Percentiles rank a stretch among this genome's conserved stretches.
phyloP scores from a whole-genome alignment of 2,888 invertebrate genomes.

The Yponomeuta malinellus region DNA sequence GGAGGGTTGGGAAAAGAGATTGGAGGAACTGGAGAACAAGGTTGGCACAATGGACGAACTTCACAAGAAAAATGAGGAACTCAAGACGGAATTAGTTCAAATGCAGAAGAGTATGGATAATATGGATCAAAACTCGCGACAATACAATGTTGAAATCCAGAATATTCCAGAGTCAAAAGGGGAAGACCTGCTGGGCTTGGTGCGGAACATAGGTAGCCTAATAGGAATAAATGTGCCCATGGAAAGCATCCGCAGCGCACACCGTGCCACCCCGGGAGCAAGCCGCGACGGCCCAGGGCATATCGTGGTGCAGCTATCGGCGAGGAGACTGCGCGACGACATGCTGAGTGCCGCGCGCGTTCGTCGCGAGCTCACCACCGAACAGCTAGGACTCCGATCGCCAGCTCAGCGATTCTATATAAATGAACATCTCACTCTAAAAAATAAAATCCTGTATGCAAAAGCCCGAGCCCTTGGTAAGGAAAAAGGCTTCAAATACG shows the following conservation, averaged over 20 bases:
- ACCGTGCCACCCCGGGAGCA: not conserved
- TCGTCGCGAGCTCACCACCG: conserved; percentile 12
- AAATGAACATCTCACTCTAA: conserved; percentile 18
- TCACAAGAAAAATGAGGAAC: not conserved
- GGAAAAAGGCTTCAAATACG: conserved; percentile 12
- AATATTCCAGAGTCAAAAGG: conserved; percentile 14
- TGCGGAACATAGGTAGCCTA: not conserved
- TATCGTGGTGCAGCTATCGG: conserved; percentile 19
- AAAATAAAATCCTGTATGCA: conserved; percentile 15
- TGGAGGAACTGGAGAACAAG: not conserved
- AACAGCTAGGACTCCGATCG: not conserved
- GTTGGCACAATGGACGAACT: not conserved
- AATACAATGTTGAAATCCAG: conserved; percentile 19
- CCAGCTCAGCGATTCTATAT: conserved; percentile 1
- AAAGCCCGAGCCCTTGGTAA: not conserved
- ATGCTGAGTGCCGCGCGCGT: conserved; percentile 17
- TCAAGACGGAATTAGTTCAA: not conserved
- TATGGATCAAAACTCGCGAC: conserved; percentile 16
- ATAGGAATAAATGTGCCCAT: not conserved
- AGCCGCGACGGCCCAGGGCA: conserved; percentile 10
- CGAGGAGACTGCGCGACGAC: conserved; percentile 17
- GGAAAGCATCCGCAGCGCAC: not conserved
- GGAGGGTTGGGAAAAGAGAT: not conserved
- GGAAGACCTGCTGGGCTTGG: not conserved
- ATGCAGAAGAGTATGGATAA: conserved; percentile 13